These are phyloP conservation scores for Hirundo rustica DNA, from an alignment of 2,797 vertebrate genomes.

Conservation along the genomic window DNA sequence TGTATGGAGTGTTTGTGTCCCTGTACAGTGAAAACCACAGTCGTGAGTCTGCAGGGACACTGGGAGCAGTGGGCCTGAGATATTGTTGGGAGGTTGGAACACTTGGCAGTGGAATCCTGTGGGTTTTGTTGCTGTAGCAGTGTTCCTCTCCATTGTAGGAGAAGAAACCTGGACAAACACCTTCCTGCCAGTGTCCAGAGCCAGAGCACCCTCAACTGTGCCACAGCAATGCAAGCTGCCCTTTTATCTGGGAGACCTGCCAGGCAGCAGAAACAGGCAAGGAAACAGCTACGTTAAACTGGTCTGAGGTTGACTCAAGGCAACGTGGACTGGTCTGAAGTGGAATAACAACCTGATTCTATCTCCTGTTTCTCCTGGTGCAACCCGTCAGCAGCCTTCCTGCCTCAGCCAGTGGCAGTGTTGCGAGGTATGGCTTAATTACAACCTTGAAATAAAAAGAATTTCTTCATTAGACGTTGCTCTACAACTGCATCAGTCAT, in stretches of 20 bases:
- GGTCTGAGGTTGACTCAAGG: neutral
- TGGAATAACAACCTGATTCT: neutral
- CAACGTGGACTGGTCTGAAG: neutral
- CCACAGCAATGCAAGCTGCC: neutral
- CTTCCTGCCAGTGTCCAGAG: neutral
- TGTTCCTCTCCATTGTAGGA: fast-evolving
- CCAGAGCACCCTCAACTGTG: neutral
- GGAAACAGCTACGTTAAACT: neutral
- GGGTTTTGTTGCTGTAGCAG: neutral
- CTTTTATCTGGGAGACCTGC: neutral
- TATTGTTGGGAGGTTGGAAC: neutral
- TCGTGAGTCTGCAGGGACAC: neutral
- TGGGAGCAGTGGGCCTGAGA: neutral
- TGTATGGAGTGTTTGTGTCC: neutral
- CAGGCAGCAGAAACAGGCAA: neutral
- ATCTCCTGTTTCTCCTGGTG: neutral
- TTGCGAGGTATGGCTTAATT: conserved; percentile 14
- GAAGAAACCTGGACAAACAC: neutral
- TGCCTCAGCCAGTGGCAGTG: neutral
- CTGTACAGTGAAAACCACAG: neutral
- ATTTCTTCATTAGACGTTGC: conserved; percentile 15
- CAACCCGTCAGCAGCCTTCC: neutral
- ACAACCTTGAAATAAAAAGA: neutral
- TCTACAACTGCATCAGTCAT: neutral
- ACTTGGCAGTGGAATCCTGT: neutral